phyloP scores from a whole-genome alignment of 2,113 vertebrate species.

The Prolemur simus region DNA sequence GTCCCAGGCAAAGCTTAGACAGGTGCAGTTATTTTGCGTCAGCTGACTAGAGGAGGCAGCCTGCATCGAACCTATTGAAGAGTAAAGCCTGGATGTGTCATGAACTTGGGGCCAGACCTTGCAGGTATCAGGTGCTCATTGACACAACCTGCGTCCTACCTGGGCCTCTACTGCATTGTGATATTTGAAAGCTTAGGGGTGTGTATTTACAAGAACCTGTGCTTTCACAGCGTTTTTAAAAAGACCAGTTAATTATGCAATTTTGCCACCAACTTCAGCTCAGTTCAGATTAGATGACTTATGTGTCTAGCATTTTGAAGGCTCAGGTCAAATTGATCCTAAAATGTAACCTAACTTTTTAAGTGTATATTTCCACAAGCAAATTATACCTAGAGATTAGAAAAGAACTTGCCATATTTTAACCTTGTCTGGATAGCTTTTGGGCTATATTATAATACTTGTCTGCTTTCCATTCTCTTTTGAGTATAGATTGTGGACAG shows the following conservation, averaged over 20 bases:
- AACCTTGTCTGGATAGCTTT: background rate
- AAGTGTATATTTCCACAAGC: background rate
- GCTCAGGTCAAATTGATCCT: background rate
- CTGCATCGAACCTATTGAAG: background rate
- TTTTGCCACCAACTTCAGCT: background rate
- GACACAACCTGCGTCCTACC: background rate
- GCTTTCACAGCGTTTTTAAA: background rate
- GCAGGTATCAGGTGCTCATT: background rate
- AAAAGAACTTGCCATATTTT: background rate
- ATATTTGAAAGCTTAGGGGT: background rate
- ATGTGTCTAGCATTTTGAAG: background rate
- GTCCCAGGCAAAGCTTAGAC: background rate
- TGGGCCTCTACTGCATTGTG: background rate
- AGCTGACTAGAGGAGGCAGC: background rate
- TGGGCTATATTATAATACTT: background rate
- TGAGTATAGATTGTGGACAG: conserved; percentile 8
- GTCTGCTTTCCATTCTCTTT: conserved; percentile 31
- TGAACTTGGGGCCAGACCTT: background rate
- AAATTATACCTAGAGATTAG: background rate
- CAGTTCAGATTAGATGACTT: background rate
- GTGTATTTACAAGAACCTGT: background rate
- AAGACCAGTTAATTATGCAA: background rate
- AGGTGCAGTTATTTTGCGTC: background rate
- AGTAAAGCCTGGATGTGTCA: background rate
- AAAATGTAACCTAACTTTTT: conserved; percentile 15